Base-by-base conservation (phyloP, 1,140 invertebrate species). In the Hyposmocoma kahamanoa region DNA sequence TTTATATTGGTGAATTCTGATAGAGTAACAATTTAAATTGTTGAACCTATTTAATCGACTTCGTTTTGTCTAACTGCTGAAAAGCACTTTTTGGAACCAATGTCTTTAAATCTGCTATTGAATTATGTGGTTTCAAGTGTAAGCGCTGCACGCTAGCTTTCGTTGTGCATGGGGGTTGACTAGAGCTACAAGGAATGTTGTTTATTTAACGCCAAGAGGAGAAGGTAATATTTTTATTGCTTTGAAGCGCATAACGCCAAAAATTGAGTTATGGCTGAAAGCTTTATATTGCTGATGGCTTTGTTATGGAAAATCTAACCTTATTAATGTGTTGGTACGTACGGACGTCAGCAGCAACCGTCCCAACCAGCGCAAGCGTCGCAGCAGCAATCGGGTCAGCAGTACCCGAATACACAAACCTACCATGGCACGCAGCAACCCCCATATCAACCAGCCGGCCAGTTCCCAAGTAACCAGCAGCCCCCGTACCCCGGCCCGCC, bases 321-420 rank as follows among this genome's bases (percentile, higher is more conserved):
- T 85, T 85, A 85, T 85, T 83, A 85, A 85, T 85, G 82, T 85
- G 76, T 85, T 85, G 82, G 79, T 85, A 74, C 82, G 82, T 85
- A 85, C 82, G 82, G 82, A 85, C 82, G 82, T 83, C 79, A 86
- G 72, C 85, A 87, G 78, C 84, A 86, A 80, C 80, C 81, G 72
- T 84, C 80, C 68, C 87, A 89, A 81, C 81, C 82, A 72, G 72
- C 68, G 62, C 87, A 87, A 77, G 89, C 89, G 64, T 90, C 91
- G 73, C 84, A 86, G 66, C 87, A 82, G 77, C 86, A 73, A 69
- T 83, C 83, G 68, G 87, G 69, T 60, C 87, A 71, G 79, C 79
- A 57, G 76, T 83, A 79, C 82, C 82, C 61, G 82, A 85, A 55
- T 85, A 83, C 81, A 83, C 81, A 59, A 80, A 74, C 73, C 67